These are phyloP conservation scores for Podotricha telesiphe DNA, from an alignment of 2,888 invertebrate genomes.

Conservation along the genomic window DNA sequence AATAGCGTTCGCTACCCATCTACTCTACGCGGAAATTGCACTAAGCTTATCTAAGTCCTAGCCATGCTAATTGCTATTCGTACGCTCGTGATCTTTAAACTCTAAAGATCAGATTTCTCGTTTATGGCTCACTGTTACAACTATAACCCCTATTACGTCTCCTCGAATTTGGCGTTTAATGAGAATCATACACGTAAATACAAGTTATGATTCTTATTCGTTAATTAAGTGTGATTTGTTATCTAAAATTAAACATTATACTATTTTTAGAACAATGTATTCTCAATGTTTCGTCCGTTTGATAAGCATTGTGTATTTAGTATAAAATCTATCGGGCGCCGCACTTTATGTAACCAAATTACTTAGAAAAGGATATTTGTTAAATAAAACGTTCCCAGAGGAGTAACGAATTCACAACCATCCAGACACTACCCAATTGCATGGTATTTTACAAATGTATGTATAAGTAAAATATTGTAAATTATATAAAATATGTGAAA, in stretches of 20 bases:
- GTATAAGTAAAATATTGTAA: neutral
- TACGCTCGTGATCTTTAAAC: constrained; percentile 37
- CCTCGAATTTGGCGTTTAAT: neutral
- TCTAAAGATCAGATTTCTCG: constrained; percentile 23
- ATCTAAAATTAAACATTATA: no score
- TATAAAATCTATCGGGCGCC: no score
- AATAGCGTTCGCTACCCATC: constrained; percentile 49
- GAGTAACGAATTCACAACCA: neutral
- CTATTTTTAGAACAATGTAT: no score
- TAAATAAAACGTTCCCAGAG: neutral
- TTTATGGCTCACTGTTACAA: constrained; percentile 21
- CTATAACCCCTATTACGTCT: constrained; percentile 1
- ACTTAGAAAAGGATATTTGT: neutral
- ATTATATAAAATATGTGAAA: no score
- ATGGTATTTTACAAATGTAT: neutral
- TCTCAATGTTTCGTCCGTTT: no score
- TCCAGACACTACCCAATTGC: neutral
- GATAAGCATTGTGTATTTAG: no score
- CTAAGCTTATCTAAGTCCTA: constrained; percentile 48
- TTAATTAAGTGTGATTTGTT: no score
- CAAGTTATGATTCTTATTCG: no score
- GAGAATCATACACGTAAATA: no score
- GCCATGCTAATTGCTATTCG: constrained; percentile 41
- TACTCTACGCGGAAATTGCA: constrained; percentile 52
- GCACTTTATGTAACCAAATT: no score